A percentile compares a stretch with the other conserved stretches of the same genome.
Conservation (phyloP, 2,888 invertebrate genomes). For the Amphipoea lucens region DNA sequence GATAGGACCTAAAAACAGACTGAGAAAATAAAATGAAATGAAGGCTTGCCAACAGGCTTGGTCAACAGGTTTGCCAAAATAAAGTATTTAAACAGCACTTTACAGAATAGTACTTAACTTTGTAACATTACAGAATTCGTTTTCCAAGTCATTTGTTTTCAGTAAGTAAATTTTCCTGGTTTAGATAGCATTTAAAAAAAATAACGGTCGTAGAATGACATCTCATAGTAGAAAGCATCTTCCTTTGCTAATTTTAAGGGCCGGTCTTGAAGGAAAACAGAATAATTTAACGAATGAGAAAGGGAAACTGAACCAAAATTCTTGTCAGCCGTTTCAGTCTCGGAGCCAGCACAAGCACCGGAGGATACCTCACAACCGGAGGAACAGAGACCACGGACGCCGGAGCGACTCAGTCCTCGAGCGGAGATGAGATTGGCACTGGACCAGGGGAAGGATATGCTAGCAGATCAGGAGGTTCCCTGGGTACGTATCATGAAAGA, state of each 20-base stretch:
- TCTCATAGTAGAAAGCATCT: too few species aligned
- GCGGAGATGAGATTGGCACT: constrained; percentile 92
- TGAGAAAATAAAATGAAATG: neutral
- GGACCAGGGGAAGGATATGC: constrained; percentile 89
- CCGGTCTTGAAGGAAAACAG: neutral
- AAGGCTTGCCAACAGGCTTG: neutral
- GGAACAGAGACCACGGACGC: constrained; percentile 79
- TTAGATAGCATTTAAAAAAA: neutral
- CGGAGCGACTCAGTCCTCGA: constrained; percentile 91
- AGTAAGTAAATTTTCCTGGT: neutral
- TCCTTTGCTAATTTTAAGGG: neutral
- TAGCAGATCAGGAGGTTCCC: constrained; percentile 88
- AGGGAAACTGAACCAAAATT: neutral
- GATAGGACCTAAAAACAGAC: neutral
- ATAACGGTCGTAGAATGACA: neutral
- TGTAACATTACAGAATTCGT: neutral
- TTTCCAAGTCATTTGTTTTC: neutral
- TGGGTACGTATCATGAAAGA: constrained; percentile 73
- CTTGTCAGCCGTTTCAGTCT: constrained; percentile 72
- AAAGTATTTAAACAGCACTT: neutral
- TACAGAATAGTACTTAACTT: neutral
- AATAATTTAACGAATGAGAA: neutral
- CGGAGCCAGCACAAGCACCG: constrained; percentile 83
- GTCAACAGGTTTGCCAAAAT: neutral
- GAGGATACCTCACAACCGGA: constrained; percentile 78